Evolutionary conservation across 2,888 invertebrate genomes (phyloP), one percentile per base, ranked within the genome.

Genomic region (Aspidiotus rigidus): DNA sequence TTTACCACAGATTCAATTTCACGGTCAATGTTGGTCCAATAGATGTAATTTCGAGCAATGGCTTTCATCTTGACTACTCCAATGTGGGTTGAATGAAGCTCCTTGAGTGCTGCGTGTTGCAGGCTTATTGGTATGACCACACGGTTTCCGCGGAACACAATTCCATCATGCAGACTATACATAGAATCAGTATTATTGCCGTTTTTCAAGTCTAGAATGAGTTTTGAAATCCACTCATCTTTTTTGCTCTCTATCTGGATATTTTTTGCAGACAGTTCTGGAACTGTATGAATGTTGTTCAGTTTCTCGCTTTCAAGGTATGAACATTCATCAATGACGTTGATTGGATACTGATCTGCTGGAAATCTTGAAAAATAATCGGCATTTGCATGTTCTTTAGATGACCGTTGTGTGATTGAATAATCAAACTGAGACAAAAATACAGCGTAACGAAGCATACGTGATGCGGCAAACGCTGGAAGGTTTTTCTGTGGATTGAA

Each of bases 351-450:
- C 6, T 10, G n/a, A 56, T 55, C 44, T 0, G 49, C 7, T 44
- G 62, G 61, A 28, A 71, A 59, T 42, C 73, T 66, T 1, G 73
- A 73, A 9, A 72, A 57, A 57, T 44, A 72, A 70, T 74, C 73
- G 10, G 72, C 73, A 44, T 71, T 69, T 3, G 41, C 54, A 62
- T 72, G 72, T 9, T 73, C 69, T 28, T 42, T 39, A 8, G 72
- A 71, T 13, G 63, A 40, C 2, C 72, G 71, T 57, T 70, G 74
- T 53, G 73, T 71, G 10, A 74, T 72, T 1, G 71, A 59, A 64
- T 73, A 74, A 61, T 75, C 72, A 71, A 78, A 79, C 5, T 74
- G 76, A 3, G 76, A 74, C 42, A 79, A 71, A 5, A 42, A 69
- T 9, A 15, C 15, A 11, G 70, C 71, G 55, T 72, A 72, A n/a